Percentiles rank a stretch among this genome's conserved stretches.
phyloP scores from a whole-genome alignment of 2,113 vertebrate genomes.

The Halcyon senegalensis region DNA sequence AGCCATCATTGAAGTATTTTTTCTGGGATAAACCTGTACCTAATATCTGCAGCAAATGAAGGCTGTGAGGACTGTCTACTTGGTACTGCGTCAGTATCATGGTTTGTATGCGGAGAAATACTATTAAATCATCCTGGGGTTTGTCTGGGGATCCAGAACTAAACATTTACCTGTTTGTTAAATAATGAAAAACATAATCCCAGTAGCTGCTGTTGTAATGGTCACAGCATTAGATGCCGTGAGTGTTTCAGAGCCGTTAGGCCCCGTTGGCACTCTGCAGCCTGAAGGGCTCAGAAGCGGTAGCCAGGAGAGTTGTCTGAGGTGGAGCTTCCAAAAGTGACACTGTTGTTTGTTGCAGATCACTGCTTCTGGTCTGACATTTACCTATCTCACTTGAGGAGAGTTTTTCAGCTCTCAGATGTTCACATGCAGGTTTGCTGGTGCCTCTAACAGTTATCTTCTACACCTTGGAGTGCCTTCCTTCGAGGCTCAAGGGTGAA shows the following conservation, averaged over 20 bases:
- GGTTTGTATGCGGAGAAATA: neutral
- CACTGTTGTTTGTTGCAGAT: neutral
- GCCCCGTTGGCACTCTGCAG: neutral
- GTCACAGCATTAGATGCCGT: neutral
- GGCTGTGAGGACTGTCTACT: neutral
- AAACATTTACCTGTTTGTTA: neutral
- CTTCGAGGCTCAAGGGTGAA: neutral
- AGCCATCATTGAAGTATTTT: neutral
- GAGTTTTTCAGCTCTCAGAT: neutral
- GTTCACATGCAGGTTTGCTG: fast-evolving
- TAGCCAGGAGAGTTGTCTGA: neutral
- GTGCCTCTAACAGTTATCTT: neutral
- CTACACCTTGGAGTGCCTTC: neutral
- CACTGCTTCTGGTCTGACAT: neutral
- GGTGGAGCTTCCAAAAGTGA: neutral
- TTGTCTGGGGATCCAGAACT: neutral
- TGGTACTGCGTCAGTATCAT: neutral
- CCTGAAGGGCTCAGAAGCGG: fast-evolving
- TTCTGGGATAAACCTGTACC: neutral
- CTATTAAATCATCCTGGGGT: neutral
- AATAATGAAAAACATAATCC: neutral
- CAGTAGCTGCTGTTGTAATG: neutral
- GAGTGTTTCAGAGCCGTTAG: neutral
- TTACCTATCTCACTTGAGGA: neutral
- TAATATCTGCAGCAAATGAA: neutral